Conservation (phyloP, 2,888 invertebrate genomes). For the Pemphredon lugubris region DNA sequence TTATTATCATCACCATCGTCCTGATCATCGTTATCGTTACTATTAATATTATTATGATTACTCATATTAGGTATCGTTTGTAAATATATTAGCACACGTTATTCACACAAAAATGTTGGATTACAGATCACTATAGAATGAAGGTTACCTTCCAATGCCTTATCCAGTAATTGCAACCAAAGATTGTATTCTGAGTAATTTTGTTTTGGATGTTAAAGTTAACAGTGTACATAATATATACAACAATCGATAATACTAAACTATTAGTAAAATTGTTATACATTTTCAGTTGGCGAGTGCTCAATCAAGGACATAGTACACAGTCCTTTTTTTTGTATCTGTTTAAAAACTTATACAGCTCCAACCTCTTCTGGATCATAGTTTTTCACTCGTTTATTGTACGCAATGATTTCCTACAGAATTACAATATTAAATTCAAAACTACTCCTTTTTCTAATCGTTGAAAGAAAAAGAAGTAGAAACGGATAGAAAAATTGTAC, state of each 20-base stretch:
- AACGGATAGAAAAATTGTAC: slow-evolving; percentile 73
- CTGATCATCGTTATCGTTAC: slow-evolving; percentile 38
- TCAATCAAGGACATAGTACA: slow-evolving; percentile 49
- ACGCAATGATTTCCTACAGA: slow-evolving; percentile 64
- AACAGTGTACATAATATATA: slow-evolving; percentile 68
- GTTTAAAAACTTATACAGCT: slow-evolving; percentile 56
- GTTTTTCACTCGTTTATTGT: slow-evolving; percentile 67
- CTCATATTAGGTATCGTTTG: slow-evolving; percentile 54
- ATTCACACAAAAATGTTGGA: slow-evolving; percentile 50
- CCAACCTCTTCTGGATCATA: slow-evolving; percentile 67
- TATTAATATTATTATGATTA: slow-evolving; percentile 51
- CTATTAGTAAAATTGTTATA: slow-evolving; percentile 63
- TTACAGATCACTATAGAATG: slow-evolving; percentile 34
- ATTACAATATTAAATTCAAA: background rate
- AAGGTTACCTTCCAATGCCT: slow-evolving; percentile 28
- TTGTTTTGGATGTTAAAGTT: slow-evolving; percentile 36
- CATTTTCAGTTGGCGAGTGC: slow-evolving; percentile 52
- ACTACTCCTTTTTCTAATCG: background rate
- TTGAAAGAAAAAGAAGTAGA: background rate
- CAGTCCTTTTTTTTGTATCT: slow-evolving; percentile 30
- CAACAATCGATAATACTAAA: slow-evolving; percentile 63
- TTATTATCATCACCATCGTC: slow-evolving; percentile 30
- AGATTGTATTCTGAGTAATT: slow-evolving; percentile 25
- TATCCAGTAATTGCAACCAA: slow-evolving; percentile 34
- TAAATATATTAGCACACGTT: slow-evolving; percentile 66